These are phyloP conservation scores for Sebastes hubbsi DNA, from an alignment of 2,797 vertebrate species.

Conservation along the genomic window DNA sequence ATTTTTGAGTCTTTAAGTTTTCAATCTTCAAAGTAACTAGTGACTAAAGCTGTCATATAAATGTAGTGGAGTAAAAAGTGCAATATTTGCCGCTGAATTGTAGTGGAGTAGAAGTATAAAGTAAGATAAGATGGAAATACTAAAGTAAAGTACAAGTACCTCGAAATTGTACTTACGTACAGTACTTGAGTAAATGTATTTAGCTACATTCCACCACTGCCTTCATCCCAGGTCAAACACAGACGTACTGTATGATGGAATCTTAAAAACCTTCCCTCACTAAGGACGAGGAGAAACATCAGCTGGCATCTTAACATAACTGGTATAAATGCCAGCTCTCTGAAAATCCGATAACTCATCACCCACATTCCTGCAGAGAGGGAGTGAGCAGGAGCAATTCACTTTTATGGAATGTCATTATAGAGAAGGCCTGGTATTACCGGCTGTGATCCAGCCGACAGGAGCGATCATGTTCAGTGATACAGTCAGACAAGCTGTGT, in stretches of 20 bases:
- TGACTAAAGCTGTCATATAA: too few species aligned
- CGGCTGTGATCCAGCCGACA: conserved; percentile 14
- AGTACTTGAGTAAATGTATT: too few species aligned
- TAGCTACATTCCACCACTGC: too few species aligned
- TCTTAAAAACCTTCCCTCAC: not conserved
- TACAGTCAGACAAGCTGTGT: not conserved
- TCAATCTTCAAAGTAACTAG: too few species aligned
- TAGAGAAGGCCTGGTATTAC: conserved; percentile 9
- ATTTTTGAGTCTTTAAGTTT: too few species aligned
- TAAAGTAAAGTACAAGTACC: too few species aligned
- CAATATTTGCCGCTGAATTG: too few species aligned
- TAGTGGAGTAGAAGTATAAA: too few species aligned
- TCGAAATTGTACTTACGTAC: too few species aligned
- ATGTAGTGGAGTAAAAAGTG: too few species aligned
- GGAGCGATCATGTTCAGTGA: conserved; percentile 20
- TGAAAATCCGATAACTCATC: conserved; percentile 34
- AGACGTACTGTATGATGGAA: conserved; percentile 1
- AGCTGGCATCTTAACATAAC: not conserved
- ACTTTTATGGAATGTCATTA: conserved; percentile 55
- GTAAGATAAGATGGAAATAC: too few species aligned
- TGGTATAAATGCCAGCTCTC: conserved; percentile 30
- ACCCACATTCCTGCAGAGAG: conserved; percentile 49
- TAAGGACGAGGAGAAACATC: conserved; percentile 6
- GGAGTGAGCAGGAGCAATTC: conserved; percentile 32
- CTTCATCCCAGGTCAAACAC: not conserved